Base-by-base conservation (phyloP, 2,888 invertebrate species). In the Tinea pellionella region DNA sequence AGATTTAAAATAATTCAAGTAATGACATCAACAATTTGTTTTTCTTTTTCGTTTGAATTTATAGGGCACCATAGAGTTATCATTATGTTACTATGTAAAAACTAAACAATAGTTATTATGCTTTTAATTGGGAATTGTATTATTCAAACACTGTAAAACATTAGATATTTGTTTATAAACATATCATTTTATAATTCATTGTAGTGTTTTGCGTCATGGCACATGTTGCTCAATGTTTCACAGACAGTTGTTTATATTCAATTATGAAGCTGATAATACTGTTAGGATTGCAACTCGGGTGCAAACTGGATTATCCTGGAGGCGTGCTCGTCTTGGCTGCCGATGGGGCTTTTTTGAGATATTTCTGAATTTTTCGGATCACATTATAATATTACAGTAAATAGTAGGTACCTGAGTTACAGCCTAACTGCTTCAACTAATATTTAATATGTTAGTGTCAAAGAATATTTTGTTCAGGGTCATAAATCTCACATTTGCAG, bases 141-240 rank as follows among this genome's bases (percentile, higher is more conserved):
- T 37, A 24, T n/a, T 7, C 30, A 30, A 7, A 4, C 30, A 30
- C 30, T 30, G 37, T 37, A 9, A 9, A 37, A n/a, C n/a, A n/a
- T 37, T 37, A 37, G 37, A 12, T 12, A 12, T 37, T 37, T 37
- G 37, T 37, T 37, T 37, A n/a, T 37, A 47, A 53, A 24, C 53
- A 53, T 53, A 53, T 53, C 53, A 53, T 53, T 13, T 11, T 13
- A 16, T 16, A 6, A 53, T 24, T 24, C 18, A 24, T 24, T 53
- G 19, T 53, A 18, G 16, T 47, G 47, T 47, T 47, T 16, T 8
- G 9, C 8, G 16, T 24, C 7, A 11, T 6, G 12, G 18, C 19
- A n/a, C 53, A 53, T 18, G 24, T 19, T 53, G 53, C 53, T 53
- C 53, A 53, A 53, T 24, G 53, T 53, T 53, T n/a, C 4, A 9